A percentile compares a stretch with the other conserved stretches of the same genome.
Evolutionary conservation across 1,140 invertebrate species (phyloP).

Genomic region (Vollenhovia emeryi): DNA sequence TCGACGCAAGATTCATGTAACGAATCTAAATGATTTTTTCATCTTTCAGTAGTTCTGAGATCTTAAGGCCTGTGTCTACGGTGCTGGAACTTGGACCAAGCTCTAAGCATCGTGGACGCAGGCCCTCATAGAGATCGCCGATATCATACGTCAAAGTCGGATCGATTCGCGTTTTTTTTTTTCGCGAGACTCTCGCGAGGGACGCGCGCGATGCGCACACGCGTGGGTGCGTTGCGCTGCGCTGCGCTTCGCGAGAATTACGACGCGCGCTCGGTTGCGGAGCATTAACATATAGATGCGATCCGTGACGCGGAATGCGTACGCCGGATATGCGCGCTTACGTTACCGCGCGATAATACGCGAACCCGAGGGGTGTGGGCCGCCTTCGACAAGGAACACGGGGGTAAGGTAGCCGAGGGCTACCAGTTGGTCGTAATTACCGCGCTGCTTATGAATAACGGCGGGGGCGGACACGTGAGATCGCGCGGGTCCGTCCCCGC

Average conservation of each 20-base stretch:
- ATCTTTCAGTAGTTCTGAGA: neutral
- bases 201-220: conserved; percentile 42
- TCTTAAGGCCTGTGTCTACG: too few relatives aligned
- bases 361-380: neutral
- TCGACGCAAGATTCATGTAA: neutral
- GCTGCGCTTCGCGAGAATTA: conserved; percentile 67
- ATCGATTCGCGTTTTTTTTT: neutral
- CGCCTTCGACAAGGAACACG: neutral
- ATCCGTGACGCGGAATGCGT: conserved; percentile 78
- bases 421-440: conserved; percentile 62
- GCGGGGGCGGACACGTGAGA: conserved; percentile 57
- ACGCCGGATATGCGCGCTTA: conserved; percentile 53
- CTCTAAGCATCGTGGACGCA: too few relatives aligned
- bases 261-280: conserved; percentile 67
- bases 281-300: conserved; percentile 82
- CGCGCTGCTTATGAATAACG: conserved; percentile 66
- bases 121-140: too few relatives aligned
- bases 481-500: conserved; percentile 36
- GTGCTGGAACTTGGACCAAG: too few relatives aligned
- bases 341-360: conserved; percentile 50
- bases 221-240: conserved; percentile 58
- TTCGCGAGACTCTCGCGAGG: conserved; percentile 21
- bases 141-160: neutral
- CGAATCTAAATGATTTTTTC: neutral
- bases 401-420: conserved; percentile 55